These are phyloP conservation scores for Pteria penguin DNA, from an alignment of 2,888 invertebrate genomes.

Conservation along the genomic window DNA sequence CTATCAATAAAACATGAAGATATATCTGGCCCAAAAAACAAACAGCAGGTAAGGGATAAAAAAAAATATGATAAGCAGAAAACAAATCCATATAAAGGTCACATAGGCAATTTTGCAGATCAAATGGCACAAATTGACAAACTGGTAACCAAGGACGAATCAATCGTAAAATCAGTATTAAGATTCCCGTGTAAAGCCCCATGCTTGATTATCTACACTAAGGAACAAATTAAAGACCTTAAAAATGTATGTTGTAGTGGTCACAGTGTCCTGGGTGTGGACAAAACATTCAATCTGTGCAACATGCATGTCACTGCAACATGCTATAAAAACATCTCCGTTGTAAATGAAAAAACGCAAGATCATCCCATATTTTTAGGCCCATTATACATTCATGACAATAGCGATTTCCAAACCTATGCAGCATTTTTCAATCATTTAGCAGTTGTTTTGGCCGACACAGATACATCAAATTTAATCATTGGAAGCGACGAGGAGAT, in stretches of 20 bases:
- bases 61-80: conserved; percentile 10
- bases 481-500: too few relatives aligned
- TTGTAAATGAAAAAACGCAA: neutral
- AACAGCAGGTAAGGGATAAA: neutral
- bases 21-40: neutral
- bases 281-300: neutral
- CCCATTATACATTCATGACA: neutral
- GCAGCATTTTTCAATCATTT: neutral
- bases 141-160: neutral
- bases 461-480: too few relatives aligned
- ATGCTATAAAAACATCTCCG: neutral
- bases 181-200: conserved; percentile 12
- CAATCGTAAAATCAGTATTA: conserved; percentile 4
- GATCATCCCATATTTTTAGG: neutral
- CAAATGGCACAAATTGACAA: conserved; percentile 2
- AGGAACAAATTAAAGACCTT: conserved; percentile 6
- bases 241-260: neutral
- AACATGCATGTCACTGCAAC: neutral
- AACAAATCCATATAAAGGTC: neutral
- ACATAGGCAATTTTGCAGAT: conserved; percentile 4
- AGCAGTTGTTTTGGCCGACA: neutral
- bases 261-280: neutral
- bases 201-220: neutral
- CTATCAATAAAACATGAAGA: neutral
- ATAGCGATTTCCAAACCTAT: neutral